Base-by-base conservation (phyloP, 2,888 invertebrate species). In the Amaurobius ferox region DNA sequence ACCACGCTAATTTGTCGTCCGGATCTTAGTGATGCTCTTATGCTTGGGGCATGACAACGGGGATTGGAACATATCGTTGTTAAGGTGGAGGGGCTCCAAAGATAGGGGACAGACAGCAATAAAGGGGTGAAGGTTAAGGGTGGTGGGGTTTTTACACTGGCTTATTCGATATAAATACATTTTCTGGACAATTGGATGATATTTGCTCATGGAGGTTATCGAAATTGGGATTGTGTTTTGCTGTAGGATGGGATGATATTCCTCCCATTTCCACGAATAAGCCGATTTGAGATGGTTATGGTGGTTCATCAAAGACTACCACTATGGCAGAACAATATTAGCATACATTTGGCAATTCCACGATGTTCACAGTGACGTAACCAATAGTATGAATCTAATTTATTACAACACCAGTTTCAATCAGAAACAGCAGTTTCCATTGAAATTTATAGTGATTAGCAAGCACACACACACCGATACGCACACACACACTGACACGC, bases 1-100 rank as follows among this genome's bases (percentile, higher is more conserved):
- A 70, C 28, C 32, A 61, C 44, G 40, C 77, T 85, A 85, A 85
- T 85, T 85, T 85, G 83, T 85, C 29, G 19, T 62, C 26, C 62
- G 35, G 23, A 55, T 30, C 55, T 55, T 55, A 23, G 55, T 55
- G 55, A 55, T 23, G 55, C 55, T 55, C 23, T 23, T 5, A 11
- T 55, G 55, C 55, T 55, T 23, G 23, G 23, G 55, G 55, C 55
- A 19, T 55, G 55, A 55, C 55, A 23, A 55, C 55, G 19, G 23
- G 55, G 55, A 55, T 55, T 23, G 55, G 23, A 3, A 55, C 55
- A 55, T 23, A 55, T 55, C 55, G 55, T 55, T 55, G 55, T 55
- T 55, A 23, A n/a, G 19, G 55, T 7, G 35, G 35, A 35, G 35
- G 35, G 9, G 9, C 5, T 5, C 5, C 6, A 35, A 35, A 9